phyloP scores from a whole-genome alignment of 64 coral and sea anemone species.

The Catalaphyllia jardinei region DNA sequence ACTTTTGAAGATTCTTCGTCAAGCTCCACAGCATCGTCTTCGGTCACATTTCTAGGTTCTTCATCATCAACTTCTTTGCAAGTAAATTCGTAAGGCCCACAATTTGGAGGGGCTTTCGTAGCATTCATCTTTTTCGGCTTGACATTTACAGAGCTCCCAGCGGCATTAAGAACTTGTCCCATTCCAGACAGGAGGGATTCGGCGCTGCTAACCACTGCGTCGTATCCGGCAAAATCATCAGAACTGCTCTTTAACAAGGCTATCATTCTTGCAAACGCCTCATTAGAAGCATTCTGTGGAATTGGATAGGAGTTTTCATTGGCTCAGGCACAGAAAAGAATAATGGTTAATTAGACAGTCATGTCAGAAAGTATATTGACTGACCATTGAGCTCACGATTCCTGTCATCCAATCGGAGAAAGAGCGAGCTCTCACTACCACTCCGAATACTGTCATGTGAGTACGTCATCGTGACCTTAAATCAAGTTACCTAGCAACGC shows the following conservation, averaged over 20 bases:
- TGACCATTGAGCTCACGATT: not conserved
- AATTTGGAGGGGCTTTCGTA: not conserved
- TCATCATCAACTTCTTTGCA: not conserved
- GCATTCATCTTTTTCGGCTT: constrained; percentile 5
- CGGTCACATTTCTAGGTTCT: not conserved
- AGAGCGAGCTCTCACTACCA: too few relatives aligned
- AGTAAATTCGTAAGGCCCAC: not conserved
- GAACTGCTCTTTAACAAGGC: constrained; percentile 23
- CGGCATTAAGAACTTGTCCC: constrained; percentile 39
- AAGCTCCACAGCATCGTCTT: constrained; percentile 4
- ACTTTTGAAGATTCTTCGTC: constrained; percentile 33
- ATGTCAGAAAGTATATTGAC: not conserved
- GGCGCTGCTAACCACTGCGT: constrained; percentile 37
- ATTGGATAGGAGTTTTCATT: not conserved
- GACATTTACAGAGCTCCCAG: not conserved
- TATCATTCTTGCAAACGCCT: constrained; percentile 15
- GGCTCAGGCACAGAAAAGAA: not conserved
- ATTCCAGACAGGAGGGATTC: constrained; percentile 26
- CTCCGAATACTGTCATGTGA: too few relatives aligned
- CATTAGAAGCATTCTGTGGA: constrained; percentile 18
- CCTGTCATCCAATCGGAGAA: too few relatives aligned
- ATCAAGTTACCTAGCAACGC: too few relatives aligned
- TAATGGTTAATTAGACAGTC: not conserved
- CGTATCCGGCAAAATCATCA: constrained; percentile 35
- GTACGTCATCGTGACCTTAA: too few relatives aligned